Conservation (phyloP, 2,797 vertebrate genomes). For the Aulostomus chinensis region DNA sequence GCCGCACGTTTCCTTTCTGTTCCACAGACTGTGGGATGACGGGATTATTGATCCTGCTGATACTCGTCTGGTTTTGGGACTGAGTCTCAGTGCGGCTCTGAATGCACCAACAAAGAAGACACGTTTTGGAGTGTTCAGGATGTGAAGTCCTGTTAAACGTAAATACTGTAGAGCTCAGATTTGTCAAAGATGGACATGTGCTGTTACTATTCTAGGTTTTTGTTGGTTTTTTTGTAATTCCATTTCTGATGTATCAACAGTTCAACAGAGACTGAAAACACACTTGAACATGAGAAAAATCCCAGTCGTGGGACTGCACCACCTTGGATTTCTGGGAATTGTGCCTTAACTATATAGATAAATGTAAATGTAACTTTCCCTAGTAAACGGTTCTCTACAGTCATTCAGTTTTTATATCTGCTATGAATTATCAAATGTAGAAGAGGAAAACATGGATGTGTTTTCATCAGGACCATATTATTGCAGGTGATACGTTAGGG, state of each 20-base stretch:
- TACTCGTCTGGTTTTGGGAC: conserved; percentile 92
- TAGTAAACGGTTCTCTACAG: conserved; percentile 3
- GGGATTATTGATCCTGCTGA: conserved; percentile 97
- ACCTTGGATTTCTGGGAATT: conserved; percentile 4
- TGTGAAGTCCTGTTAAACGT: conserved; percentile 72
- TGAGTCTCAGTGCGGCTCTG: conserved; percentile 92
- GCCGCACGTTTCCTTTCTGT: conserved; percentile 12
- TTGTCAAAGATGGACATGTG: too few relatives aligned
- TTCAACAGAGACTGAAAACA: conserved; percentile 14
- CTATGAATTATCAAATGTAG: conserved; percentile 40
- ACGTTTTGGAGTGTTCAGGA: conserved; percentile 91
- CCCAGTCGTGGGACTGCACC: conserved; percentile 1
- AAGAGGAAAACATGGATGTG: neutral
- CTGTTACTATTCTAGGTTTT: too few relatives aligned
- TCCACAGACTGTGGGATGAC: conserved; percentile 93
- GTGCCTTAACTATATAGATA: conserved; percentile 49
- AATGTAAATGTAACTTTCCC: conserved; percentile 31
- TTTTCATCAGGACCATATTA: too few relatives aligned
- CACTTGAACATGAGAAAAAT: neutral
- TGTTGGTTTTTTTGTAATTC: conserved; percentile 33
- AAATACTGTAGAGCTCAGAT: neutral
- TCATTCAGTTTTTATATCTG: conserved; percentile 13
- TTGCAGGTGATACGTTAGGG: neutral
- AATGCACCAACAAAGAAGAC: conserved; percentile 91
- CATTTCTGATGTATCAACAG: neutral